A percentile compares a stretch with the other conserved stretches of the same genome.
Conservation (phyloP, 2,113 vertebrate species). For the Eptesicus fuscus region DNA sequence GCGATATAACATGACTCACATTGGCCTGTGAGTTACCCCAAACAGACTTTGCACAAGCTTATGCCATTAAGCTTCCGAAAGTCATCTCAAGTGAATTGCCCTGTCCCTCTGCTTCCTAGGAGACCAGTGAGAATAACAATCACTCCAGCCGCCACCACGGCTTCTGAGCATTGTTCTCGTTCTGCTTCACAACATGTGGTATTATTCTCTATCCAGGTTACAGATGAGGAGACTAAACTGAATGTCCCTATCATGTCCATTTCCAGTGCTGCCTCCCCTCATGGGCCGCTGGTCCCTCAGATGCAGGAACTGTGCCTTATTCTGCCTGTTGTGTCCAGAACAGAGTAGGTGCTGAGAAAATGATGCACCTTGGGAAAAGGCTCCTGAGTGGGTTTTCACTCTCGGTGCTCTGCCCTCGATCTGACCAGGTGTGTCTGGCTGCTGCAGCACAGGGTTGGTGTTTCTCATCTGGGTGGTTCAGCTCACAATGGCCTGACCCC, state of each 20-base stretch:
- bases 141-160: neutral
- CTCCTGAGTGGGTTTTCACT: neutral
- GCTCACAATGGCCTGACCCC: neutral
- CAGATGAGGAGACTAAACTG: neutral
- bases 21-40: conserved; percentile 81
- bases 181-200: neutral
- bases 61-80: conserved; percentile 78
- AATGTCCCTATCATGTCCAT: fast-evolving
- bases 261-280: fast-evolving
- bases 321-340: neutral
- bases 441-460: neutral
- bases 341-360: neutral
- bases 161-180: neutral
- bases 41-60: conserved; percentile 80
- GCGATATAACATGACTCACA: conserved; percentile 82
- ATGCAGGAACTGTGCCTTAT: neutral
- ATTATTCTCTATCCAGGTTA: neutral
- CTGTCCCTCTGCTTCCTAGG: conserved; percentile 75
- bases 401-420: fast-evolving
- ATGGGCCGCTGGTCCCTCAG: neutral
- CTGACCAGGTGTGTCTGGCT: neutral
- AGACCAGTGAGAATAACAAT: conserved; percentile 42
- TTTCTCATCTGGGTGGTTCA: neutral
- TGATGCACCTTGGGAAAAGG: too few species aligned
- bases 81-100: conserved; percentile 71